Percentiles rank a stretch among this genome's conserved stretches.
Conservation (phyloP, 2,888 invertebrate genomes). For the Operophtera brumata region DNA sequence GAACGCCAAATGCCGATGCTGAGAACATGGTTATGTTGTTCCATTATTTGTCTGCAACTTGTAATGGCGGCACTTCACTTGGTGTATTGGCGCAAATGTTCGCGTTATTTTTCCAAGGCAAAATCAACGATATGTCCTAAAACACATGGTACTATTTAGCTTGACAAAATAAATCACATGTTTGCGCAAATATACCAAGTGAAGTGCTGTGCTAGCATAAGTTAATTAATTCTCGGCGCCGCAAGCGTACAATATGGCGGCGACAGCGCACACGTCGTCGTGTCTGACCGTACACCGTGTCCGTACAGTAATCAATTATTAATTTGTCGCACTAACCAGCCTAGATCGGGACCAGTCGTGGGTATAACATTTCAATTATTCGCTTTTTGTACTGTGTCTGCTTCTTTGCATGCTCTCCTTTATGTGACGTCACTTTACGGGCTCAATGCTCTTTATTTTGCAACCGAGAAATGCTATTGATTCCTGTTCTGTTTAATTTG, state of each 20-base stretch:
- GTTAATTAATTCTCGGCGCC: constrained; percentile 16
- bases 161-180: no score
- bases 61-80: no score
- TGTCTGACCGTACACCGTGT: constrained; percentile 40
- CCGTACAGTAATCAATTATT: constrained; percentile 33
- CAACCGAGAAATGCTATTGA: constrained; percentile 14
- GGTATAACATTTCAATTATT: constrained; percentile 42
- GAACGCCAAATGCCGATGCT: no score
- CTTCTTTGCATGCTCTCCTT: constrained; percentile 65
- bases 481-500: constrained; percentile 20
- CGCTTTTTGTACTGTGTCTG: constrained; percentile 55
- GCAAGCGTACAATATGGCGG: constrained; percentile 40
- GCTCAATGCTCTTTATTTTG: constrained; percentile 23
- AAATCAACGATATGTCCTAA: no score
- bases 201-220: no score
- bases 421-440: constrained; percentile 44
- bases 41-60: no score
- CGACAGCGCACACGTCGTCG: constrained; percentile 43
- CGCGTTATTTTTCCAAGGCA: no score
- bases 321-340: constrained; percentile 48
- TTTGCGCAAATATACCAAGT: no score
- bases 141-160: no score
- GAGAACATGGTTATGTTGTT: no score
- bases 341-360: constrained; percentile 48
- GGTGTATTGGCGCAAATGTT: no score